phyloP scores from a whole-genome alignment of 2,113 vertebrate species.

The Ammodytes dubius region DNA sequence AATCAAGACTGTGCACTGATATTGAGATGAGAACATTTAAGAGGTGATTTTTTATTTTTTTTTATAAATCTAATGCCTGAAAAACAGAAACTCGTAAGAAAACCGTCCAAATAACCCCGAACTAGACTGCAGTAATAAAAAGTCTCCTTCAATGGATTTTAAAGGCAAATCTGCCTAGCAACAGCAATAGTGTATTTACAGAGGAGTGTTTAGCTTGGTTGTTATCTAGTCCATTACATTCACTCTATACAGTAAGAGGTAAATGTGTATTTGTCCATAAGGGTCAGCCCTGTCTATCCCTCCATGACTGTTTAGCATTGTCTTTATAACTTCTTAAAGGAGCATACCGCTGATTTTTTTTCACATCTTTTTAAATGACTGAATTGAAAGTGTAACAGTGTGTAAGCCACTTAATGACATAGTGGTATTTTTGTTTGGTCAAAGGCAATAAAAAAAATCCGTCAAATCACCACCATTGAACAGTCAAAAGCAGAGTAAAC shows the following conservation, averaged over 20 bases:
- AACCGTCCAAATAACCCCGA: not conserved
- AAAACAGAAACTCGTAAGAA: not conserved
- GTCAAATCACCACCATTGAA: not conserved
- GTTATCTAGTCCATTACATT: not conserved
- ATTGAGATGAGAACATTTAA: not conserved
- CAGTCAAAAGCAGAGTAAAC: not conserved
- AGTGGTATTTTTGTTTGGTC: not conserved
- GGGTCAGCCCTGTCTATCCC: not conserved
- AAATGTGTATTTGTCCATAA: not conserved
- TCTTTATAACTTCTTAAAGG: not conserved
- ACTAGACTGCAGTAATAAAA: not conserved
- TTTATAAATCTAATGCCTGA: not conserved
- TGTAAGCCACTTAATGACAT: not conserved
- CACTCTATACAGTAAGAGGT: not conserved
- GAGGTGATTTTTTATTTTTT: not conserved
- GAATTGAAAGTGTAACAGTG: not conserved
- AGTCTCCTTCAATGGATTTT: not conserved
- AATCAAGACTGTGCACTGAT: constrained; percentile 22
- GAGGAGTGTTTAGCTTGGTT: not conserved
- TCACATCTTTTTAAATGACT: not conserved
- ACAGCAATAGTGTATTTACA: not conserved
- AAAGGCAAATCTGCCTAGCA: not conserved
- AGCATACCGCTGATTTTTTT: not conserved
- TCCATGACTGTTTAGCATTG: not conserved
- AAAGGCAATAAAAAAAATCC: not conserved